A percentile compares a stretch with the other conserved stretches of the same genome.
Conservation (phyloP, 2,888 invertebrate species). For the Eristalis intricaria region DNA sequence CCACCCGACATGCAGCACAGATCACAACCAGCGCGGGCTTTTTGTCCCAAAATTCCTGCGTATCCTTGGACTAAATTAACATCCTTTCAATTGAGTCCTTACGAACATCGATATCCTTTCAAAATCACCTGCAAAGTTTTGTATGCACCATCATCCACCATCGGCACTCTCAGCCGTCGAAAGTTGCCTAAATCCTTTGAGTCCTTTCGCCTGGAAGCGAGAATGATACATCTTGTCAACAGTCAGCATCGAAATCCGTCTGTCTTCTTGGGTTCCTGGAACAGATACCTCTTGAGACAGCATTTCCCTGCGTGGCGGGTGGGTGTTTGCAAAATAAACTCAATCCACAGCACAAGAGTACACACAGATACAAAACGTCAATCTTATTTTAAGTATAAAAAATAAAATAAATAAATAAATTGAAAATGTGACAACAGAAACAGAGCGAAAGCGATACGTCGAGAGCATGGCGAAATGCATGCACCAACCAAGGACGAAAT, state of each 20-base stretch:
- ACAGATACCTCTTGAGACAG: not conserved
- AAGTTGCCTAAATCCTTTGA: not conserved
- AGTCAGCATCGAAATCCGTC: not conserved
- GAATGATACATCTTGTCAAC: not conserved
- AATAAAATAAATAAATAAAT: slow-evolving; percentile 43
- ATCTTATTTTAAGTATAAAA: slow-evolving; percentile 31
- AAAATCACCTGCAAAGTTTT: not conserved
- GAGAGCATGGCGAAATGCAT: not conserved
- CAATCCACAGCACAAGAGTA: not conserved
- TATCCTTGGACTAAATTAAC: not conserved
- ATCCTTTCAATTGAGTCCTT: not conserved
- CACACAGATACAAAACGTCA: slow-evolving; percentile 30
- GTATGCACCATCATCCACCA: too few species aligned
- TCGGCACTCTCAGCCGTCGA: not conserved
- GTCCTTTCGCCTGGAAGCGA: not conserved
- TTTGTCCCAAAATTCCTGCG: not conserved
- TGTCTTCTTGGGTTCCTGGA: not conserved
- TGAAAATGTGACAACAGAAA: slow-evolving; percentile 4
- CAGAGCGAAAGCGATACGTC: not conserved
- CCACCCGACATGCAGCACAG: not conserved
- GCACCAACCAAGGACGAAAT: not conserved
- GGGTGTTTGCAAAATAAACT: not conserved
- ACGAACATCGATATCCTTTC: not conserved
- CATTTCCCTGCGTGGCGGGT: too few species aligned
- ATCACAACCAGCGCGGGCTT: not conserved